Conservation (phyloP, 2,113 vertebrate species). For the Spermophilus dauricus region DNA sequence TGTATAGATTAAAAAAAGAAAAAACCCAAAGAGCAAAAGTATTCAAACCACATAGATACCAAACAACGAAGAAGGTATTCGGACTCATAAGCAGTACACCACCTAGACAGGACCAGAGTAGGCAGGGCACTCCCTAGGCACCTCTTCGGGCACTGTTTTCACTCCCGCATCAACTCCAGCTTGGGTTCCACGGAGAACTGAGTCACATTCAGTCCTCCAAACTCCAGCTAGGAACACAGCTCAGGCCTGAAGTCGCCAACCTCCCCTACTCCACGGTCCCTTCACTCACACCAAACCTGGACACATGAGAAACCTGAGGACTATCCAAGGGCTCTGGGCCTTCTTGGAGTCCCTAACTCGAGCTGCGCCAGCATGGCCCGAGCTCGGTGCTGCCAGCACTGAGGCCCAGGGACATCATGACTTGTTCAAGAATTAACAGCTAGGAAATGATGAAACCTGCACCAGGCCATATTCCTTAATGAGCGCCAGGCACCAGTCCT, state of each 20-base stretch:
- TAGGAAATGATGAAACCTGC: no score
- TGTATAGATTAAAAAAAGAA: accelerated
- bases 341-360: not conserved
- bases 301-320: accelerated
- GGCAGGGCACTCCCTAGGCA: no score
- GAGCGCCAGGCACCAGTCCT: no score
- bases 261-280: not conserved
- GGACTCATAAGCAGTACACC: not conserved
- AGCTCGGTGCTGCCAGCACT: not conserved
- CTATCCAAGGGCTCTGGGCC: accelerated
- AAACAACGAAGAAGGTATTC: accelerated
- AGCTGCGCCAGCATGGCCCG: not conserved
- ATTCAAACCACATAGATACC: not conserved
- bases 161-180: not conserved
- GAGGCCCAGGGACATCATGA: no score
- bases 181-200: not conserved
- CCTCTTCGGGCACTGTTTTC: not conserved
- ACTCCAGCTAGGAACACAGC: not conserved
- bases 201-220: no score
- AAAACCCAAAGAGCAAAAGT: not conserved
- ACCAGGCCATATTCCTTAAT: no score
- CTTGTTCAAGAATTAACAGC: no score
- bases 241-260: not conserved
- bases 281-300: accelerated
- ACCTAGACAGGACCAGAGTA: not conserved